Conservation (phyloP, 2,797 vertebrate genomes). For the Decapterus maruadsi region DNA sequence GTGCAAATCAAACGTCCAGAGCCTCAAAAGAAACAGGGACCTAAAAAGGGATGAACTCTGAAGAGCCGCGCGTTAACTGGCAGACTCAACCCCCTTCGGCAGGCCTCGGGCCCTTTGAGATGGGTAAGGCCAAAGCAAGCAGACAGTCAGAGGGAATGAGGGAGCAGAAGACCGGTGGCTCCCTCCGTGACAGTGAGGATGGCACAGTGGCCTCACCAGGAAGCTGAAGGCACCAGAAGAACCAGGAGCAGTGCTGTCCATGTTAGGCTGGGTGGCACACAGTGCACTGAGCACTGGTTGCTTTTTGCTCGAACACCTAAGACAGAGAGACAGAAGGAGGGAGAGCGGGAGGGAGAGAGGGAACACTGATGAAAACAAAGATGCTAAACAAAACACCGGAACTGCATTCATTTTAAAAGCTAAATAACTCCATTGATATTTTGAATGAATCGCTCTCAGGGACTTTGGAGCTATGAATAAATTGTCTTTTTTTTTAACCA, state of each 20-base stretch:
- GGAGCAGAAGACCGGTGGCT: conserved; percentile 66
- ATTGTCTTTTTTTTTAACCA: background rate
- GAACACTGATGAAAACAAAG: conserved; percentile 20
- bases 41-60: conserved; percentile 44
- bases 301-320: conserved; percentile 95
- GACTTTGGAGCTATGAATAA: background rate
- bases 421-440: conserved; percentile 30
- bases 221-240: conserved; percentile 90
- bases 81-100: conserved; percentile 71
- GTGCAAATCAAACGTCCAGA: conserved; percentile 58
- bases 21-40: conserved; percentile 51
- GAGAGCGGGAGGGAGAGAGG: background rate
- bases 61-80: conserved; percentile 62
- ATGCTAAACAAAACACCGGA: background rate
- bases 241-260: conserved; percentile 89
- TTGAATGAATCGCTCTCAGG: conserved; percentile 12
- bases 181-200: conserved; percentile 58
- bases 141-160: conserved; percentile 73
- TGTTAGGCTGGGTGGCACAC: conserved; percentile 78
- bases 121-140: conserved; percentile 79
- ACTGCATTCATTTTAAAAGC: conserved; percentile 30
- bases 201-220: conserved; percentile 88
- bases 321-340: conserved; percentile 4
- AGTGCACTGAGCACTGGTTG: conserved; percentile 87
- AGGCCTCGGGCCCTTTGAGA: conserved; percentile 64